These are phyloP conservation scores for Lepidochitona cinerea DNA, from an alignment of 2,888 invertebrate species.

Conservation along the genomic window DNA sequence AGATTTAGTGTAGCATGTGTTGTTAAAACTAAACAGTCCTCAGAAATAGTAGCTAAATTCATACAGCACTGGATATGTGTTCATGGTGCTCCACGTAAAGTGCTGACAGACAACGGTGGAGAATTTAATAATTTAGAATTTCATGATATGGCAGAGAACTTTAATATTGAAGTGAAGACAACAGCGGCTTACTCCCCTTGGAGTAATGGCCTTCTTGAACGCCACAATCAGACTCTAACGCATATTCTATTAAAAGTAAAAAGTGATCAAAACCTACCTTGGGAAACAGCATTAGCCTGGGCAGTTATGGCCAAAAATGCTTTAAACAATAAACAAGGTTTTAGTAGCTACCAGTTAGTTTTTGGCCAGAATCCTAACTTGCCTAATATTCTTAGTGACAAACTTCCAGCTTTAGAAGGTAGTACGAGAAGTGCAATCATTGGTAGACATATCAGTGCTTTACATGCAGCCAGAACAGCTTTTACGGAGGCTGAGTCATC, in stretches of 20 bases:
- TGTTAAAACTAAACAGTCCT: not conserved
- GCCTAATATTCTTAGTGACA: not conserved
- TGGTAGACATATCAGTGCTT: not conserved
- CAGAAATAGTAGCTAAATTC: not conserved
- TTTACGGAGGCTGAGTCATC: not conserved
- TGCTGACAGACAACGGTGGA: not conserved
- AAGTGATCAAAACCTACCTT: not conserved
- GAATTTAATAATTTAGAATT: not conserved
- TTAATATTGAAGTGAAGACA: not conserved
- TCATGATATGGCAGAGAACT: not conserved
- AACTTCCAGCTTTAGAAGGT: not conserved
- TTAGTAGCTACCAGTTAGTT: not conserved
- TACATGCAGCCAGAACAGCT: not conserved
- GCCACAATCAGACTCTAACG: not conserved
- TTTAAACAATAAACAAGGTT: not conserved
- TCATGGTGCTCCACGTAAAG: not conserved
- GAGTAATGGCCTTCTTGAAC: not conserved
- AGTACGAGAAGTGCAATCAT: not conserved
- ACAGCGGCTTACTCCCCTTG: not conserved
- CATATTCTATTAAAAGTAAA: not conserved
- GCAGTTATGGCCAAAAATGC: not conserved
- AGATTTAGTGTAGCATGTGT: not conserved
- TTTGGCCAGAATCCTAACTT: not conserved
- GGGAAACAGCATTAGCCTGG: too few relatives aligned
- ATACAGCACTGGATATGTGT: not conserved